Evolutionary conservation across 1,140 invertebrate genomes (phyloP), one percentile per base, ranked within the genome.

Genomic region (Thaumatotibia leucotreta): DNA sequence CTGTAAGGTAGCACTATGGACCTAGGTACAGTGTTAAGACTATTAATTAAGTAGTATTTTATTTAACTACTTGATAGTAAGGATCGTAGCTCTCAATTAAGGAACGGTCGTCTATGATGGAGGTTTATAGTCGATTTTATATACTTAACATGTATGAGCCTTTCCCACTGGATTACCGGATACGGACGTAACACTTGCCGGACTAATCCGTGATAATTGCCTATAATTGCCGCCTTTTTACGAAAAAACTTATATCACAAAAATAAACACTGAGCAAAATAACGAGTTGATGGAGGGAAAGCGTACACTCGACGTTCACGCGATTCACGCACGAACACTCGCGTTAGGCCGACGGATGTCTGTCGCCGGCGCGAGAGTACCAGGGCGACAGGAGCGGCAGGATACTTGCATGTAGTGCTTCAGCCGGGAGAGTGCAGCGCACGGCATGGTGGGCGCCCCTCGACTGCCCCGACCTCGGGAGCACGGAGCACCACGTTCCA

Each of bases 391-490:
- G 35, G 39, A 45, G 14, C 20, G 22, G 10, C 20, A 11, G 50
- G 65, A 83, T 89, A 89, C 87, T 89, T 88, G 85, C 87, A 89
- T 78, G 79, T 83, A 72, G 63, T 79, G 76, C 63, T 83, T 83
- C 54, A 89, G 67, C 24, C 80, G 74, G 69, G 74, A 66, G 22
- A 79, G 73, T 29, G 80, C 74, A n/a, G 80, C 74, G 65, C 87
- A 89, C 73, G 84, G 85, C 87, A 89, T 89, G 75, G 72, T 73
- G 63, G 72, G 70, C 68, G 67, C 68, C 50, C 61, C 52, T 62
- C 64, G 66, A 64, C 66, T 68, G 74, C 69, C 66, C 27, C 61
- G 67, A 65, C 69, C 76, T 66, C 75, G 79, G 75, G 76, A 45
- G n/a, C n/a, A n/a, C n/a, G n/a, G n/a, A n/a, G 52, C 69, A 62